Base-by-base conservation (phyloP, 2,797 vertebrate genomes). In the Phaenicophaeus curvirostris region DNA sequence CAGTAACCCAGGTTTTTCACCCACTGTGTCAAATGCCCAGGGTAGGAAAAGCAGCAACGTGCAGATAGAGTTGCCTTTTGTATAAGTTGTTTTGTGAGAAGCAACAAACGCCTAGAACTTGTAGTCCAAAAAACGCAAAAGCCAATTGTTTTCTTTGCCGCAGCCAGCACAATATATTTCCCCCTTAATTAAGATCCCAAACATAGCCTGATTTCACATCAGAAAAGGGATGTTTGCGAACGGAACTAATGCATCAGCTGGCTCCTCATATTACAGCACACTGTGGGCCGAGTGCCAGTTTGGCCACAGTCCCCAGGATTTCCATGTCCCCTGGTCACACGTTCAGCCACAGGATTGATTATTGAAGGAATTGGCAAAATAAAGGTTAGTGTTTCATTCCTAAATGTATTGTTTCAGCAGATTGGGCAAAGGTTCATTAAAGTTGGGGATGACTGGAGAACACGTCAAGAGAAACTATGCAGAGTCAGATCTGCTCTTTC, bases 171-270 rank as follows among this genome's bases (percentile, higher is more conserved):
- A 69, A 69, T 53, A n/a, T 42, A 79, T 89, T 94, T 90, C 16
- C 57, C 66, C 77, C 67, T 96, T 95, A 95, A 96, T 96, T 91
- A 95, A 95, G 88, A 55, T 79, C 75, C 96, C 58, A 71, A 92
- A 30, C 63, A 53, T 18, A 62, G 63, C 61, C 82, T 85, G 53
- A 67, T 87, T 95, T 93, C 89, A 74, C 57, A 81, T 91, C 87
- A 75, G 67, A 81, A 67, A 9, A 88, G 33, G 20, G 25, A 71
- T 84, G 72, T 93, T 96, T 94, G 72, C 63, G 87, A 93, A 91
- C 11, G 25, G 63, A 92, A 72, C 74, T 68, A 93, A 80, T 33
- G 63, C 48, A 55, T 93, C 86, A 85, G 65, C 71, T 93, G 89
- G 69, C 76, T 87, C 57, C 25, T 81, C 55, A 8, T 9, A 3